Evolutionary conservation across 2,888 invertebrate genomes (phyloP).

Genomic region (Polia nebulosa): DNA sequence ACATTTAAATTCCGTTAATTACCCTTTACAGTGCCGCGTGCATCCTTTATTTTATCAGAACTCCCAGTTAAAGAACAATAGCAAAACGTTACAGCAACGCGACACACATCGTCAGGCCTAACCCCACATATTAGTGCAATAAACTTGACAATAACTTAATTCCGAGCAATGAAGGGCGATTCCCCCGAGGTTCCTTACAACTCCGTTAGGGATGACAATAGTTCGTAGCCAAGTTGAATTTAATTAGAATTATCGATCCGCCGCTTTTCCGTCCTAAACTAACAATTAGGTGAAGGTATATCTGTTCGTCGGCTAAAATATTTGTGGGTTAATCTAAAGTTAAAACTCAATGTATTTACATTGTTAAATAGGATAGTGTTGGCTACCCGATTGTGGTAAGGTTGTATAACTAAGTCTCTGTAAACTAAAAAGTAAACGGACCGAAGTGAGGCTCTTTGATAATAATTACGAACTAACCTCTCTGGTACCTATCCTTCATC

Average conservation of each 20-base stretch:
- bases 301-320: slow-evolving; percentile 59
- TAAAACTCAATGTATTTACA: slow-evolving; percentile 67
- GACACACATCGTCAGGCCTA: slow-evolving; percentile 72
- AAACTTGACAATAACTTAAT: slow-evolving; percentile 91
- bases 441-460: slow-evolving; percentile 6
- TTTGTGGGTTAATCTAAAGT: slow-evolving; percentile 66
- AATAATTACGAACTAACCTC: slow-evolving; percentile 17
- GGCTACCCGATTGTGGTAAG: slow-evolving; percentile 47
- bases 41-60: slow-evolving; percentile 53
- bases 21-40: slow-evolving; percentile 34
- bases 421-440: slow-evolving; percentile 49
- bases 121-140: slow-evolving; percentile 89
- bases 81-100: slow-evolving; percentile 54
- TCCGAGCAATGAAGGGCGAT: slow-evolving; percentile 84
- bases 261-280: slow-evolving; percentile 71
- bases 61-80: slow-evolving; percentile 57
- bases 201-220: slow-evolving; percentile 81
- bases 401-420: slow-evolving; percentile 34
- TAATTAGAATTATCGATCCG: slow-evolving; percentile 86
- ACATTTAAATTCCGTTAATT: slow-evolving; percentile 38
- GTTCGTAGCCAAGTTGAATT: slow-evolving; percentile 77
- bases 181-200: slow-evolving; percentile 78
- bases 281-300: slow-evolving; percentile 72
- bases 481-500: no score
- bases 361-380: slow-evolving; percentile 57